Base-by-base conservation (phyloP, 2,888 invertebrate species). In the Miltochrista miniata region DNA sequence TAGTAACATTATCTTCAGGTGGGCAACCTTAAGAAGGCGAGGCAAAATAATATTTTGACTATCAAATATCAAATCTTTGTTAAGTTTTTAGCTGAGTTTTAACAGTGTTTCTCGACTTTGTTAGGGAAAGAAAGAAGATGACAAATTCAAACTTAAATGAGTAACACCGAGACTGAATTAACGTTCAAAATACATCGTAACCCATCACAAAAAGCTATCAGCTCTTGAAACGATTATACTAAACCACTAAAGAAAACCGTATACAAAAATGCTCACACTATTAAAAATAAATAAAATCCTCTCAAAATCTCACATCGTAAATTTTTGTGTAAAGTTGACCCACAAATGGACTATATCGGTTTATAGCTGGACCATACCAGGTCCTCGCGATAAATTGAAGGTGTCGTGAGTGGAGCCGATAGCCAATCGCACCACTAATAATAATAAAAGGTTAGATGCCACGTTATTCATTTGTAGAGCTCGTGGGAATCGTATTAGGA, bases 241-340 rank as follows among this genome's bases (percentile, higher is more conserved):
- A 24, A 12, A 35, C 10, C 12, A 33, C 18, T 37, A 40, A 47
- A 50, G 13, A 46, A 50, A 42, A 40, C 44, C 58, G n/a, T n/a
- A n/a, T 61, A 66, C 63, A 57, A 67, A 53, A 63, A 67, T 72
- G 65, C 72, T 63, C 67, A 63, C 70, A 64, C 70, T 71, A 78
- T 81, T 76, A 81, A 72, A 77, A 71, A 68, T 69, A 72, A 81
- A 81, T 82, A 85, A 64, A 70, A 56, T 51, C 24, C 38, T n/a
- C 24, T 24, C 12, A 29, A 33, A 11, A 45, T 45, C 15, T 54
- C 48, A 36, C 40, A 35, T 56, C 51, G 55, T 61, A 63, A 65
- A 70, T 61, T 67, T 64, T 52, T 62, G 40, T 53, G 44, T 49
- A 44, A 47, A 35, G 51, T 41, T 51, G 55, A 41, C 51, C 59